Base-by-base conservation (phyloP, 2,797 vertebrate genomes). In the Coilia nasus region DNA sequence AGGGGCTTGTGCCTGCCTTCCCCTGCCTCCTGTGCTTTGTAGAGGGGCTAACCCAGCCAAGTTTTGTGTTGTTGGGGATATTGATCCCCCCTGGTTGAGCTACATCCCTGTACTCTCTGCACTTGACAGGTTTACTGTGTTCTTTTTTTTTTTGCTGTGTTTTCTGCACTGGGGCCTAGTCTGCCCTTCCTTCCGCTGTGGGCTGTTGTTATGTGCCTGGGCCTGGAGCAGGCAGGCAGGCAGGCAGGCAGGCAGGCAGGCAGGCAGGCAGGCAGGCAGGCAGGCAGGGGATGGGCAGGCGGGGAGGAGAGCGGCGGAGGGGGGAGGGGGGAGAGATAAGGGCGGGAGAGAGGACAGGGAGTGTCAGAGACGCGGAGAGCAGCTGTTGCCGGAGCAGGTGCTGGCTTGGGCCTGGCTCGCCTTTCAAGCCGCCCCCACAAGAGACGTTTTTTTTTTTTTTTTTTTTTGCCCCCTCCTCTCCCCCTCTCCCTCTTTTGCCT, bases 371-470 rank as follows among this genome's bases (percentile, higher is more conserved):
- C 81, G 11, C 25, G 87, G 81, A 86, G 85, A 87, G 88, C 90
- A 89, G 88, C 88, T 92, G 89, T 88, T 88, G 83, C 83, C 59
- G 41, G 67, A 87, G 90, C 90, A 90, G 87, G 89, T 90, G 89
- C 82, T 81, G 84, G 85, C 81, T 82, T 81, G 85, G 81, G 81
- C 88, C 83, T 62, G 44, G 71, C 84, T 87, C 62, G 87, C 83
- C 84, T 82, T 88, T 87, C 84, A 87, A 47, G 64, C 82, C 62
- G 57, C 83, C 82, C 81, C 44, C 81, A 60, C 64, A 35, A 60
- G 15, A 81, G 81, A 47, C 15, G 19, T 35, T 71, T 71, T 71
- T 71, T 35, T 31, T 54, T 54, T 54, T 54, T 47, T 47, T 10
- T 47, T 47, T 47, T 47, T 47, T 85, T n/a, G n/a, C 84, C 14